Evolutionary conservation across 2,888 invertebrate genomes (phyloP).

Genomic region (Chironomus riparius): DNA sequence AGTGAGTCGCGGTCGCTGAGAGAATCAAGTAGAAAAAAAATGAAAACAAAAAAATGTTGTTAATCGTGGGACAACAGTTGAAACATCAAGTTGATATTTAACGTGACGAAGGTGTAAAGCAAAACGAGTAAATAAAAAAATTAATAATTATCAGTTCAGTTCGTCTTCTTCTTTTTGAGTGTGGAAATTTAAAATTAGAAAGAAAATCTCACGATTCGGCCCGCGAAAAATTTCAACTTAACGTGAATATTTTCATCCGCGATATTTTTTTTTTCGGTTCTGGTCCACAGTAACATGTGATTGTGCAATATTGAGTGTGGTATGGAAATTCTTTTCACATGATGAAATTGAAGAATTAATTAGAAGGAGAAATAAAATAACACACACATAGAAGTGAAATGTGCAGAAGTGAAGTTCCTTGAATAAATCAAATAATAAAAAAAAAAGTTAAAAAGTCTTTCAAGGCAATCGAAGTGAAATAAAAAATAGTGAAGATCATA

Average conservation of each 20-base stretch:
- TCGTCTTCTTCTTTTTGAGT: too few relatives aligned
- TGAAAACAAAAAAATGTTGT: too few relatives aligned
- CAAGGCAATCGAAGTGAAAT: background rate
- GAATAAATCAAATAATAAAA: background rate
- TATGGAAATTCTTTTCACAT: background rate
- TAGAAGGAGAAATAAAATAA: background rate
- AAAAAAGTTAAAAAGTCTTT: background rate
- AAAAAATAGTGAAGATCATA: background rate
- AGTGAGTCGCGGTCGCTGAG: too few relatives aligned
- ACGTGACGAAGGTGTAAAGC: too few relatives aligned
- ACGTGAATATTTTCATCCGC: background rate
- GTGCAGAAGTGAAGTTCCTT: background rate
- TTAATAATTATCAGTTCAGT: too few relatives aligned
- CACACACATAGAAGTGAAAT: background rate
- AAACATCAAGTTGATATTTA: too few relatives aligned
- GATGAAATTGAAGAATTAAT: background rate
- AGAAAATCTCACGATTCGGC: too few relatives aligned
- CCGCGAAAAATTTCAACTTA: too few relatives aligned
- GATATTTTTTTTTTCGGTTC: background rate
- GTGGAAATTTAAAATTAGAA: too few relatives aligned
- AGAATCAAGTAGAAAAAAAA: too few relatives aligned
- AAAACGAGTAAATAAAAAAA: too few relatives aligned
- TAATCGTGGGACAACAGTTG: too few relatives aligned
- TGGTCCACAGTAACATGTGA: constrained; percentile 6
- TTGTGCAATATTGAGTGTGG: background rate